These are phyloP conservation scores for Leptinotarsa tumamoca DNA, from an alignment of 2,888 invertebrate genomes.

Conservation along the genomic window DNA sequence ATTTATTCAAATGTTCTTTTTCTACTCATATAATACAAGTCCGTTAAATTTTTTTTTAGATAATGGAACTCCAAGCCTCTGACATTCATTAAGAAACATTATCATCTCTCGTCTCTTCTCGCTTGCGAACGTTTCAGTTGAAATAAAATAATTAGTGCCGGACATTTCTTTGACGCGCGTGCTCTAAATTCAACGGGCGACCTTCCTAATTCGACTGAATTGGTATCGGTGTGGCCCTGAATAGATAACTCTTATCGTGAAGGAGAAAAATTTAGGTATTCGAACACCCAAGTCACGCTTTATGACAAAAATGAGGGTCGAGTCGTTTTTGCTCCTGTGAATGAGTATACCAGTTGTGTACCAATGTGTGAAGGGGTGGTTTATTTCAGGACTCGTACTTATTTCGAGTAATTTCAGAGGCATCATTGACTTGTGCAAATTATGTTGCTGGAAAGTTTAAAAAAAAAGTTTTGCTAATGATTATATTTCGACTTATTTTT, in stretches of 20 bases:
- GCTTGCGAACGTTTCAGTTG: not conserved
- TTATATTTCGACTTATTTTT: too few relatives aligned
- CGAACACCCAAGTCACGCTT: not conserved
- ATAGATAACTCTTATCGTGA: not conserved
- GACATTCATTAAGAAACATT: not conserved
- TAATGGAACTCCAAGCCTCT: too few relatives aligned
- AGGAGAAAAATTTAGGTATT: not conserved
- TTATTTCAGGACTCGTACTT: too few relatives aligned
- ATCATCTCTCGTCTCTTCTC: not conserved
- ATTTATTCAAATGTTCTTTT: too few relatives aligned
- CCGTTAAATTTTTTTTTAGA: too few relatives aligned
- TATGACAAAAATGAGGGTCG: not conserved
- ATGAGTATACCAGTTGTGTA: not conserved
- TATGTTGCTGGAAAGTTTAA: too few relatives aligned
- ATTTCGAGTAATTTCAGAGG: too few relatives aligned
- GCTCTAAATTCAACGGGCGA: slow-evolving; percentile 5
- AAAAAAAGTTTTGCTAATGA: too few relatives aligned
- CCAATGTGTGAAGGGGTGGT: not conserved
- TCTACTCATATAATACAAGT: too few relatives aligned
- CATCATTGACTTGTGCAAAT: too few relatives aligned
- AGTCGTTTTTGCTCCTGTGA: not conserved
- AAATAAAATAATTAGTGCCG: not conserved
- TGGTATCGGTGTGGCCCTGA: not conserved
- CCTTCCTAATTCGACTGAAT: not conserved
- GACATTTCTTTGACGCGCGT: slow-evolving; percentile 5